Evolutionary conservation across 2,113 vertebrate genomes (phyloP).

Genomic region (Myiozetetes cayanensis): DNA sequence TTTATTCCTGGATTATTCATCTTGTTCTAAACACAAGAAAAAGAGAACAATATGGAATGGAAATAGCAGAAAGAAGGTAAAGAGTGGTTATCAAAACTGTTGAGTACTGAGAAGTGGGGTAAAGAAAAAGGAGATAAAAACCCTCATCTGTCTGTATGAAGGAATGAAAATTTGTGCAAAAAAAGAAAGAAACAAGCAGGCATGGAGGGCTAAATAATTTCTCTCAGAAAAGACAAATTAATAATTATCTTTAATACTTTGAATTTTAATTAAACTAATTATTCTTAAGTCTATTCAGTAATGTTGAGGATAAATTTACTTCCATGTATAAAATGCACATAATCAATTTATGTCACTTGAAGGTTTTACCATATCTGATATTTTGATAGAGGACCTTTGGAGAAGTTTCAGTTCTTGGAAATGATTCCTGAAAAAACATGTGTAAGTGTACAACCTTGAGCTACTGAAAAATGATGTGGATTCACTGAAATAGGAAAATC

Average conservation of each 20-base stretch:
- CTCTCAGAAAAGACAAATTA: background rate
- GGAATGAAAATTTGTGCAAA: background rate
- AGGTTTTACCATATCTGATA: background rate
- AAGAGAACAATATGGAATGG: background rate
- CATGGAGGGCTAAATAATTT: background rate
- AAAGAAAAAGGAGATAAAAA: background rate
- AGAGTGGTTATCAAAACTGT: background rate
- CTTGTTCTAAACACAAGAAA: background rate
- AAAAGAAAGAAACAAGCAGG: background rate
- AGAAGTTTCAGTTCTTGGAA: background rate
- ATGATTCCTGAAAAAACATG: background rate
- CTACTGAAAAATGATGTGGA: background rate
- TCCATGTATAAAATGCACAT: background rate
- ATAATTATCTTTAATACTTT: background rate
- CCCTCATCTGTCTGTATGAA: background rate
- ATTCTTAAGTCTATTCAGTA: background rate
- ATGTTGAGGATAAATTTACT: background rate
- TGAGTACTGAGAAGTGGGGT: background rate
- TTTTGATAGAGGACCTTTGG: background rate
- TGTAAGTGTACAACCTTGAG: background rate
- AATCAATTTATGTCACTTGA: background rate
- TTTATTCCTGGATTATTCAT: background rate
- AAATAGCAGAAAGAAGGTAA: background rate
- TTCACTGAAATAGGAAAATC: background rate
- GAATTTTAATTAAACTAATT: background rate